phyloP scores from a whole-genome alignment of 2,113 vertebrate species.

The Cygnus buccinator region DNA sequence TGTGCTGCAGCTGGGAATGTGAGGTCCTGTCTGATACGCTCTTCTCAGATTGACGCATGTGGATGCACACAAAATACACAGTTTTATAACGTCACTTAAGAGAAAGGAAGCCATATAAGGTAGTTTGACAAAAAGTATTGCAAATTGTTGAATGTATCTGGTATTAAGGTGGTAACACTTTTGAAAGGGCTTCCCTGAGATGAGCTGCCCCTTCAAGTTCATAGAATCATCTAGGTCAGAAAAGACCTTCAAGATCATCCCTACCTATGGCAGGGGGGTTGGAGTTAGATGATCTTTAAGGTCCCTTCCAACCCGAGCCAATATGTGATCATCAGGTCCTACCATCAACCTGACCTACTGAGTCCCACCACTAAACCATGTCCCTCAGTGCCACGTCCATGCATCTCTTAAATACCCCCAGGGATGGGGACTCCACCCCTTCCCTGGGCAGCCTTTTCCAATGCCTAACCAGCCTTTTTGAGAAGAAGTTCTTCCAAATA shows the following conservation, averaged over 20 bases:
- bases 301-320: too few relatives aligned
- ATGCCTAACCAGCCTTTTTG: too few relatives aligned
- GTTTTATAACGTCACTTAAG: not conserved
- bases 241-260: not conserved
- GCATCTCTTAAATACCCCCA: not conserved
- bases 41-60: not conserved
- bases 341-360: not conserved
- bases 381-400: not conserved
- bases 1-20: not conserved
- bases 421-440: not conserved
- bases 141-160: not conserved
- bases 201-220: not conserved
- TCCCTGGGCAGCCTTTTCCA: not conserved
- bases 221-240: not conserved
- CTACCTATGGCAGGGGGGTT: too few relatives aligned
- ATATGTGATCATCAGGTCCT: not conserved
- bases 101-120: not conserved
- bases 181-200: not conserved
- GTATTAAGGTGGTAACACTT: not conserved
- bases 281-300: too few relatives aligned
- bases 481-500: not conserved
- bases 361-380: not conserved
- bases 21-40: rapidly evolving
- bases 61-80: not conserved
- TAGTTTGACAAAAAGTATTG: not conserved